Evolutionary conservation across 2,888 invertebrate genomes (phyloP).

Genomic region (Acronicta aceris): DNA sequence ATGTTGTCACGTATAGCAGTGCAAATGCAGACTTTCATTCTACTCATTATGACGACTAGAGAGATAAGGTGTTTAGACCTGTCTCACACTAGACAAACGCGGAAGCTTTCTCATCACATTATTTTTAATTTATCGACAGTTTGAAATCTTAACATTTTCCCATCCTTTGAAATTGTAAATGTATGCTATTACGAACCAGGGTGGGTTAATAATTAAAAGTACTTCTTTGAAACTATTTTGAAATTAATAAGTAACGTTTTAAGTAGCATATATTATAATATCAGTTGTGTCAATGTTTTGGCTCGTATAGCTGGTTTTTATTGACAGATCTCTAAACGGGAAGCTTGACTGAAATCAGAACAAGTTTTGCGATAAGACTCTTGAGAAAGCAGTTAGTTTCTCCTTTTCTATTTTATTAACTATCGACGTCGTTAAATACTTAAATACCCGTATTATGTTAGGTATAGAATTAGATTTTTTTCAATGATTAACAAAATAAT

Average conservation of each 20-base stretch:
- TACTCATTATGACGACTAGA: slow-evolving; percentile 19
- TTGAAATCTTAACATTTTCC: slow-evolving; percentile 32
- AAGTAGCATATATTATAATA: background rate
- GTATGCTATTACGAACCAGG: too few species aligned
- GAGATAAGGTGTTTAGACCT: slow-evolving; percentile 17
- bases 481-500: too few species aligned
- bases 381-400: slow-evolving; percentile 66
- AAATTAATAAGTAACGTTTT: too few species aligned
- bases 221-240: too few species aligned
- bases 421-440: slow-evolving; percentile 23
- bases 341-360: slow-evolving; percentile 63
- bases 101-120: slow-evolving; percentile 36
- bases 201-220: too few species aligned
- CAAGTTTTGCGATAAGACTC: slow-evolving; percentile 60
- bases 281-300: slow-evolving; percentile 14
- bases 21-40: slow-evolving; percentile 5
- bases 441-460: slow-evolving; percentile 2
- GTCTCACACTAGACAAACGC: slow-evolving; percentile 25
- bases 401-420: slow-evolving; percentile 54
- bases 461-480: too few species aligned
- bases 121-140: slow-evolving; percentile 43
- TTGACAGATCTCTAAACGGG: slow-evolving; percentile 33
- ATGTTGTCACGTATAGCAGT: slow-evolving; percentile 1
- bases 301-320: slow-evolving; percentile 41
- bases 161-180: slow-evolving; percentile 1